Evolutionary conservation across 30 jellyfish, hydroid and myxozoan species (phyloP).

Genomic region (Hydractinia echinata): DNA sequence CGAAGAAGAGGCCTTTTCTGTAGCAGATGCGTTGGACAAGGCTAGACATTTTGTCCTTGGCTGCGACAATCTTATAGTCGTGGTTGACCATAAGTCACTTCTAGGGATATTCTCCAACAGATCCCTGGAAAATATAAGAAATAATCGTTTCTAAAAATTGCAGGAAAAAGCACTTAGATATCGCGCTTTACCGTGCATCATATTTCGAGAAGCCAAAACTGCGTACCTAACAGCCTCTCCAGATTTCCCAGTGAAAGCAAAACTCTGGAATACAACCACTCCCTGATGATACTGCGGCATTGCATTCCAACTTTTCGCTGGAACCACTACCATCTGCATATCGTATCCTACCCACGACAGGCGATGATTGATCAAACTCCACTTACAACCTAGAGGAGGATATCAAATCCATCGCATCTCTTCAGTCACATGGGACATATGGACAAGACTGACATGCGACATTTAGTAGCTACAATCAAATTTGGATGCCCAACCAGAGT

Average conservation of each 20-base stretch:
- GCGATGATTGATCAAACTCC: no score
- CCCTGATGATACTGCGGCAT: not conserved
- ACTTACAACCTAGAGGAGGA: not conserved
- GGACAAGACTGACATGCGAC: slow-evolving; percentile 9
- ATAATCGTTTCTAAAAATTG: not conserved
- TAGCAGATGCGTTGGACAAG: no score
- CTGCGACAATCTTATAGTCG: not conserved
- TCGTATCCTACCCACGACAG: not conserved
- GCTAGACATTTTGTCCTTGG: slow-evolving; percentile 16
- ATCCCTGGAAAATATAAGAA: slow-evolving; percentile 2
- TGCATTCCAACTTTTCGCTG: not conserved
- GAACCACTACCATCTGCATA: not conserved
- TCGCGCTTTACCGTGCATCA: not conserved
- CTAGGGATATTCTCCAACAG: slow-evolving; percentile 6
- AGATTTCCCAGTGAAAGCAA: not conserved
- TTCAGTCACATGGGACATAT: not conserved
- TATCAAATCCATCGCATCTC: not conserved
- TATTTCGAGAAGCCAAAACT: not conserved
- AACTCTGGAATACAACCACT: not conserved
- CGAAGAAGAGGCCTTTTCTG: no score
- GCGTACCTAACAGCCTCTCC: no score
- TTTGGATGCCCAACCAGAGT: not conserved
- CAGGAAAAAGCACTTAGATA: not conserved
- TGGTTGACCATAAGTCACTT: slow-evolving; percentile 38
- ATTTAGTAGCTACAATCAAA: not conserved